phyloP scores from a whole-genome alignment of 2,888 invertebrate species.

The Diploptera punctata region DNA sequence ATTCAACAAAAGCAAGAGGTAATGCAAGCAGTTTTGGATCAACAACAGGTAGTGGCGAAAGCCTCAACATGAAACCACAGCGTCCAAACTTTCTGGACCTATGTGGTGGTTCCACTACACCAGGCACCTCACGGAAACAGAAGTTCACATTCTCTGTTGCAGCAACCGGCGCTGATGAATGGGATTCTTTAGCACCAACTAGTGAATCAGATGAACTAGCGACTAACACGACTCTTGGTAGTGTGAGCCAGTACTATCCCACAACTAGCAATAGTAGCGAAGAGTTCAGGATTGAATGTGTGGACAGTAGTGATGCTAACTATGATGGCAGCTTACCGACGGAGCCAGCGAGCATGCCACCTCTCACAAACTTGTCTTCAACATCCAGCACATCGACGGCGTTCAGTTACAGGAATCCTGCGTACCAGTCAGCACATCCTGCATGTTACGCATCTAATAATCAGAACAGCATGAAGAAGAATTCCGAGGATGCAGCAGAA shows the following conservation, averaged over 20 bases:
- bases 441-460: constrained; percentile 38
- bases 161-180: constrained; percentile 54
- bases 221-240: constrained; percentile 44
- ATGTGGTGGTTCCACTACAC: constrained; percentile 66
- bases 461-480: not conserved
- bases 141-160: constrained; percentile 63
- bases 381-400: constrained; percentile 53
- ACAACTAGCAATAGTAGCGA: constrained; percentile 51
- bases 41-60: constrained; percentile 19
- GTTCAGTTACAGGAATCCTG: constrained; percentile 76
- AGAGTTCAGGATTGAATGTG: constrained; percentile 47
- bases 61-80: constrained; percentile 48
- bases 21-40: constrained; percentile 54
- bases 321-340: constrained; percentile 50
- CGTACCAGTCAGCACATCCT: constrained; percentile 78
- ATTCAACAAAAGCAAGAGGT: constrained; percentile 50
- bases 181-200: constrained; percentile 45
- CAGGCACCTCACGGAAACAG: constrained; percentile 68
- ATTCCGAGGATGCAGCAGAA: constrained; percentile 38
- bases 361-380: constrained; percentile 52
- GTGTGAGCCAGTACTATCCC: constrained; percentile 21
- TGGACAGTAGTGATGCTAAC: not conserved
- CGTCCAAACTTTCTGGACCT: constrained; percentile 70
- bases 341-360: constrained; percentile 65
- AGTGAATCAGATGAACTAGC: constrained; percentile 46